Percentiles rank a stretch among this genome's conserved stretches.
These are phyloP conservation scores for Euzophera pinguis DNA, from an alignment of 2,888 invertebrate genomes.

Conservation along the genomic window DNA sequence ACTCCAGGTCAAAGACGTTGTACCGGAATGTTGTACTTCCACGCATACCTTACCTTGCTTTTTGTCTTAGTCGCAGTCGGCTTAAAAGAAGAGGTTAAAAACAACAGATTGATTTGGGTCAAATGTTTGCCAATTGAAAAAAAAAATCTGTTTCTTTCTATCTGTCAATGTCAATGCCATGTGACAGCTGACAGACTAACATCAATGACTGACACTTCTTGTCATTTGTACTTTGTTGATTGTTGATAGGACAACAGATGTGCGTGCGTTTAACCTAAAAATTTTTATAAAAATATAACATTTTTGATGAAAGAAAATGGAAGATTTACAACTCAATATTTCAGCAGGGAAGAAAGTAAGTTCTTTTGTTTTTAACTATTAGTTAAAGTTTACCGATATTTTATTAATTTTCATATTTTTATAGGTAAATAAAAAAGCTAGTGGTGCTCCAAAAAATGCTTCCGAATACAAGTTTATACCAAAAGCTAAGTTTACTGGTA, in stretches of 20 bases:
- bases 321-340: slow-evolving; percentile 75
- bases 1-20: too few relatives aligned
- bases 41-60: too few relatives aligned
- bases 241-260: slow-evolving; percentile 30
- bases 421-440: slow-evolving; percentile 46
- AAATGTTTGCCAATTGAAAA: too few relatives aligned
- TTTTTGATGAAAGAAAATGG: slow-evolving; percentile 46
- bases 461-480: slow-evolving; percentile 64
- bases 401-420: slow-evolving; percentile 21
- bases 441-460: slow-evolving; percentile 38
- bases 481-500: slow-evolving; percentile 63
- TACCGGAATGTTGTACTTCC: too few relatives aligned
- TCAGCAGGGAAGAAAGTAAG: slow-evolving; percentile 53
- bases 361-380: not conserved
- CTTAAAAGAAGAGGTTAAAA: not conserved
- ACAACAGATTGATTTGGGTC: not conserved
- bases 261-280: slow-evolving; percentile 51
- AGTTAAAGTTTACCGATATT: not conserved
- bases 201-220: not conserved
- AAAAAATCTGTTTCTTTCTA: too few relatives aligned
- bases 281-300: slow-evolving; percentile 18
- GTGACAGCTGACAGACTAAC: not conserved
- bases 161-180: not conserved
- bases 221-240: not conserved
- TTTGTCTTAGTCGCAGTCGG: too few relatives aligned